A percentile compares a stretch with the other conserved stretches of the same genome.
Conservation (phyloP, 1,140 invertebrate genomes). For the Drosophila orena region DNA sequence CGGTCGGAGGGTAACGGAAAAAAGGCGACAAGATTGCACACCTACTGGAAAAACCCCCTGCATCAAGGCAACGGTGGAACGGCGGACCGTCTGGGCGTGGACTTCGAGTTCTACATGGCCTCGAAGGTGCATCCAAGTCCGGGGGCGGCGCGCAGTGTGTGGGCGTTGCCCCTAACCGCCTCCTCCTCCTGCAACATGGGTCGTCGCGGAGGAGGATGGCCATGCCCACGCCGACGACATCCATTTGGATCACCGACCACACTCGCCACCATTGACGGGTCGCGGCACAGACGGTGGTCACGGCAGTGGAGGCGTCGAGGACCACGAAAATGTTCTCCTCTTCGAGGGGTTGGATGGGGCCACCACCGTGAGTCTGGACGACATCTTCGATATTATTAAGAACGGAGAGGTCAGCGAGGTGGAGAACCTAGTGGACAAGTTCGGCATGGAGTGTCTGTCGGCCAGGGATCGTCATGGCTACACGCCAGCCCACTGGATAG, state of each 20-base stretch:
- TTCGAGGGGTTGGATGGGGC: constrained; percentile 84
- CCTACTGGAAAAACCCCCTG: constrained; percentile 81
- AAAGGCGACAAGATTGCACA: constrained; percentile 83
- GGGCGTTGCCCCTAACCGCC: constrained; percentile 89
- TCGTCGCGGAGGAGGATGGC: constrained; percentile 88
- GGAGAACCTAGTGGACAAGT: constrained; percentile 91
- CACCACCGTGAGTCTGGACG: constrained; percentile 85
- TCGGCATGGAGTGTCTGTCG: constrained; percentile 89
- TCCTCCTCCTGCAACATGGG: constrained; percentile 88
- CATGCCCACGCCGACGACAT: constrained; percentile 77
- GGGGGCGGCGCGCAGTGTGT: constrained; percentile 93
- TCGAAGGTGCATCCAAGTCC: constrained; percentile 90
- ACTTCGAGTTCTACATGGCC: constrained; percentile 84
- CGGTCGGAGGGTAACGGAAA: constrained; percentile 8
- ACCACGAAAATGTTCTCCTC: constrained; percentile 75
- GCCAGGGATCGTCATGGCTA: constrained; percentile 95
- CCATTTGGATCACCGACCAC: constrained; percentile 84
- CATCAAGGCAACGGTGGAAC: constrained; percentile 77
- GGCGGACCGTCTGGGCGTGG: constrained; percentile 76
- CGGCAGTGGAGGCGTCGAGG: constrained; percentile 54
- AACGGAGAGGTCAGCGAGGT: constrained; percentile 90
- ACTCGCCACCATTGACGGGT: constrained; percentile 54
- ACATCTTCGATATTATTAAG: constrained; percentile 84
- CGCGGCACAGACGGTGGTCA: constrained; percentile 29
- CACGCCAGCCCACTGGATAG: constrained; percentile 96